Evolutionary conservation across 2,888 invertebrate genomes (phyloP), one percentile per base, ranked within the genome.

Genomic region (Galeruca laticollis): DNA sequence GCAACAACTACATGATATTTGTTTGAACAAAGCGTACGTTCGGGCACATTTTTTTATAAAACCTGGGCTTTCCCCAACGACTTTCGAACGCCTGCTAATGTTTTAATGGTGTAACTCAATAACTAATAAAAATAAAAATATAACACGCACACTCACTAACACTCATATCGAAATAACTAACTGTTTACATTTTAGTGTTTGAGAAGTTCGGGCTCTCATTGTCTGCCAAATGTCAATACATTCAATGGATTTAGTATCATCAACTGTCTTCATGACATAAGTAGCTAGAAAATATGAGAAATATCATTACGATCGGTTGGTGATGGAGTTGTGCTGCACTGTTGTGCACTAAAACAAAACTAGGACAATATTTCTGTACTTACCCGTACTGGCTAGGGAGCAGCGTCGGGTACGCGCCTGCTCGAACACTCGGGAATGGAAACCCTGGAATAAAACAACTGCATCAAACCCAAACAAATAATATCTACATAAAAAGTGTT

Each of bases 331-430:
- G 68, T 69, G 72, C 71, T 66, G 74, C 69, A 72, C 72, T 70
- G 69, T 70, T 73, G 73, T 71, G 70, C 70, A 66, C 70, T 64
- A 66, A 65, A 49, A 62, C 61, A 70, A 59, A 63, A 15, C 33
- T 69, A 40, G 35, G 43, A 56, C 56, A 54, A 35, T 26, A 20
- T 20, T 33, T 31, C 70, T 72, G 62, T 69, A 92, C 94, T 94
- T 88, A 95, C 95, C 94, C 94, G 84, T 94, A 95, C 84, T 93
- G 94, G 76, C 94, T 89, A 71, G 92, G 94, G 80, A 95, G 87
- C 74, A 94, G 90, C 60, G 92, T 88, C 66, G 92, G 94, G 84
- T 94, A 94, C 6, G 79, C 70, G 75, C 94, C 93, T 74, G 94
- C 88, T 76, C 94, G 90, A 73, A 94, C 91, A 74, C 93, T 93